These are phyloP conservation scores for Globicephala melas DNA, from an alignment of 2,113 vertebrate genomes.

Conservation along the genomic window DNA sequence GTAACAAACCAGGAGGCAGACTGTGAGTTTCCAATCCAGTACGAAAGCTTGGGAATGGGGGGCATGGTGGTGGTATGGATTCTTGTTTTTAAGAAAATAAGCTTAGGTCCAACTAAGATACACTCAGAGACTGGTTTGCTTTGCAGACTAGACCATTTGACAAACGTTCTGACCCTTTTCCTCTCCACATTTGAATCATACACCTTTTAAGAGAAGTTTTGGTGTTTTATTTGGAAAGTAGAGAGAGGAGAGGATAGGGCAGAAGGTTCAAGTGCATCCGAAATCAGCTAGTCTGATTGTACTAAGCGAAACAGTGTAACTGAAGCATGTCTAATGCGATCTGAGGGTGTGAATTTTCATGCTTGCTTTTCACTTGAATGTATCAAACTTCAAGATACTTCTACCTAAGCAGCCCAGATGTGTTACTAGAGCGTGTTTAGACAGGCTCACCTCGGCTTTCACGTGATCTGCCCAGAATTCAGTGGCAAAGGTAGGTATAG, in stretches of 20 bases:
- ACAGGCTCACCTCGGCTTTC: not conserved
- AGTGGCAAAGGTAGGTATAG: not conserved
- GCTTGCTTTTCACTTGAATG: not conserved
- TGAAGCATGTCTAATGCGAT: not conserved
- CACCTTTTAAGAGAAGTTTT: not conserved
- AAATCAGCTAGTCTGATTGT: not conserved
- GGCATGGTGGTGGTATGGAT: too few relatives aligned
- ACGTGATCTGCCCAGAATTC: not conserved
- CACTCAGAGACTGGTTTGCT: not conserved
- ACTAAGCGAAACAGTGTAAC: not conserved
- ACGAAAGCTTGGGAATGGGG: not conserved
- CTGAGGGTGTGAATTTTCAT: not conserved
- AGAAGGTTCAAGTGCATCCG: not conserved
- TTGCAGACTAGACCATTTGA: not conserved
- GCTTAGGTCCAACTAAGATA: not conserved
- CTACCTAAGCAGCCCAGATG: not conserved
- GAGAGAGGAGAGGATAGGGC: not conserved
- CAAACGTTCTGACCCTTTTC: not conserved
- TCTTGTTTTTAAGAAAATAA: not conserved
- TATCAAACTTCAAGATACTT: not conserved
- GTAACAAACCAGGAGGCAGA: not conserved
- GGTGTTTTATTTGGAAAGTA: not conserved
- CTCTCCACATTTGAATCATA: not conserved
- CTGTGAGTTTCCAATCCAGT: not conserved
- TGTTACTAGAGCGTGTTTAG: not conserved